Conservation (phyloP, 2,113 vertebrate species). For the Eptatretus burgeri region DNA sequence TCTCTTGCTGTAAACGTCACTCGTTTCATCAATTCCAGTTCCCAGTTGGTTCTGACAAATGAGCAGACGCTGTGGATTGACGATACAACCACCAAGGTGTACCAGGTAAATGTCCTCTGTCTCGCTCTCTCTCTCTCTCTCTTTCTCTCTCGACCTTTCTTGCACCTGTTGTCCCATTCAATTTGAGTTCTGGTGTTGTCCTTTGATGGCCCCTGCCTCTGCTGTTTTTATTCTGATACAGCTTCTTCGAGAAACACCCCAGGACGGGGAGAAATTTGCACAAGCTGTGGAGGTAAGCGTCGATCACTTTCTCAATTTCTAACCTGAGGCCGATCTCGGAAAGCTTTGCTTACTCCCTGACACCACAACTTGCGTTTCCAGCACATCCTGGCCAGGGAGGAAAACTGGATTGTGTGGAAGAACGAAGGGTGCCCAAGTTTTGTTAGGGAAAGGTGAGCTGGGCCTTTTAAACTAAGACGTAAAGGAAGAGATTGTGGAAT, state of each 20-base stretch:
- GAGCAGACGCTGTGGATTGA: slow-evolving; percentile 86
- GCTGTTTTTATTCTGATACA: slow-evolving; percentile 13
- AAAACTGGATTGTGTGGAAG: slow-evolving; percentile 96
- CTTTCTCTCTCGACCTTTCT: too few relatives aligned
- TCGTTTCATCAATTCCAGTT: too few relatives aligned
- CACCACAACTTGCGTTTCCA: slow-evolving; percentile 13
- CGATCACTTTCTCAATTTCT: background rate
- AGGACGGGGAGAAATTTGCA: slow-evolving; percentile 66
- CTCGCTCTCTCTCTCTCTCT: too few relatives aligned
- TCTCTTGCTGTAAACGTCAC: too few relatives aligned
- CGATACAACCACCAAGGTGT: slow-evolving; percentile 69
- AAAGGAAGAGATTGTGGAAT: too few relatives aligned
- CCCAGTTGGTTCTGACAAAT: slow-evolving; percentile 31
- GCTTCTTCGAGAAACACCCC: slow-evolving; percentile 77
- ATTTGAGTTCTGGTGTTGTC: too few relatives aligned
- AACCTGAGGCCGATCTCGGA: background rate
- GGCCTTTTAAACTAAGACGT: background rate
- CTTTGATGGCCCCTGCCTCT: background rate
- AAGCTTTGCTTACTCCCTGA: background rate
- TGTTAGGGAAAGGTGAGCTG: slow-evolving; percentile 63
- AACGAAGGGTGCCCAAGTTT: slow-evolving; percentile 94
- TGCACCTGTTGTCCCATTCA: too few relatives aligned
- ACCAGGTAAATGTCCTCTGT: slow-evolving; percentile 36
- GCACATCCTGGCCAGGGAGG: slow-evolving; percentile 85
- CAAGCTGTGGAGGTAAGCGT: slow-evolving; percentile 61